These are phyloP conservation scores for Merops nubicus DNA, from an alignment of 2,113 vertebrate genomes.

Conservation along the genomic window DNA sequence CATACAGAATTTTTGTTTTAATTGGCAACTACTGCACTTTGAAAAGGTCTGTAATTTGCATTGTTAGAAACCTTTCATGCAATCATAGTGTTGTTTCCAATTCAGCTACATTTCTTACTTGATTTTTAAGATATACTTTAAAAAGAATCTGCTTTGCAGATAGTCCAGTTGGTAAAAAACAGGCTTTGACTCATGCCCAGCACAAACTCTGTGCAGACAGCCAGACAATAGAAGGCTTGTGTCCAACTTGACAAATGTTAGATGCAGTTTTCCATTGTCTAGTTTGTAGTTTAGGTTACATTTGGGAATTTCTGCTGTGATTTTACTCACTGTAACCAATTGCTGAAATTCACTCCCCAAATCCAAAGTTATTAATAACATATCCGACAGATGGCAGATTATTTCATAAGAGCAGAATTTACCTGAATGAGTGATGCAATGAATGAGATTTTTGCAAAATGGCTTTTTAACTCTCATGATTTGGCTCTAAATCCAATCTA, in stretches of 20 bases:
- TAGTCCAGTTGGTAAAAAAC: neutral
- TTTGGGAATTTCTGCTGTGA: slow-evolving; percentile 30
- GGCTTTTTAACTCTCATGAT: slow-evolving; percentile 16
- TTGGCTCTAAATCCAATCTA: slow-evolving; percentile 42
- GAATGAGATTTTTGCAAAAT: slow-evolving; percentile 56
- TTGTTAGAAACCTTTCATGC: neutral
- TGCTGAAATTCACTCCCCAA: slow-evolving; percentile 62
- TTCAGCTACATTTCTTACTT: slow-evolving; percentile 20
- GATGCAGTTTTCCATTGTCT: slow-evolving; percentile 47
- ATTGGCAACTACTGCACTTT: neutral
- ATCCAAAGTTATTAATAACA: slow-evolving; percentile 58
- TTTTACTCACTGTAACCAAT: slow-evolving; percentile 47
- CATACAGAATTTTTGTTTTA: neutral
- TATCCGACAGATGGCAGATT: slow-evolving; percentile 61
- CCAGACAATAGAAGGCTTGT: slow-evolving; percentile 52
- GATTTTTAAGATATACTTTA: slow-evolving; percentile 10
- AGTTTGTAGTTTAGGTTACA: neutral
- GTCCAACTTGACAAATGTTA: slow-evolving; percentile 17
- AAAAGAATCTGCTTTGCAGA: slow-evolving; percentile 9
- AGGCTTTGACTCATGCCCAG: neutral
- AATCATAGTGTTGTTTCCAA: neutral
- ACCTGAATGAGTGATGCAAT: slow-evolving; percentile 41
- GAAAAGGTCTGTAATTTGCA: neutral
- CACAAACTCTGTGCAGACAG: slow-evolving; percentile 38
- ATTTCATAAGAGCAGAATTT: slow-evolving; percentile 58